Base-by-base conservation (phyloP, 2,113 vertebrate genomes). In the Thunnus thynnus region DNA sequence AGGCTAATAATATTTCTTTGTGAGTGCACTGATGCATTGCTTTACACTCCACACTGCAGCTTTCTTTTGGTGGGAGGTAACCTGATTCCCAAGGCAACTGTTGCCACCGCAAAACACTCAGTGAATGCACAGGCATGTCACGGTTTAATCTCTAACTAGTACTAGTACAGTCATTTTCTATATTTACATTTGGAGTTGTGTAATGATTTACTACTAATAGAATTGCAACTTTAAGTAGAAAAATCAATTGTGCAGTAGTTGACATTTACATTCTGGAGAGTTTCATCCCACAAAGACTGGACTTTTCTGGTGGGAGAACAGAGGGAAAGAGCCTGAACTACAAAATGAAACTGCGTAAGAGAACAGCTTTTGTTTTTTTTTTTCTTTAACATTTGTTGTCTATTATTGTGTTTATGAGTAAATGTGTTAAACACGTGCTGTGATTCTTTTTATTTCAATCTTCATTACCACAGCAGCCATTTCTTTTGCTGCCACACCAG, bases 291-390 rank as follows among this genome's bases (percentile, higher is more conserved):
- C 13, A 18, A 72, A 80, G 55, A 25, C 5, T 57, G 55, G 57
- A 87, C 20, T 70, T 32, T 0, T 75, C 22, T 47, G 48, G 55
- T 57, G 13, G 57, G 27, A 0, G 0, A 74, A 51, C 44, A 46
- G 17, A 80, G 74, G 54, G 69, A 9, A 67, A 65, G 50, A 22
- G 20, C 13, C 10, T 36, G 51, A 81, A 74, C 74, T 27, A 20
- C 71, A 90, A 63, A 69, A 94, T 94, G 91, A 93, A 51, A 93
- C 86, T 91, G 55, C 89, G 88, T 94, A 87, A 93, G 92, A 22
- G 64, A 76, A 83, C 5, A 17, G 2, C 6, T 50, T 56, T 50
- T 7, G 52, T 30, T 30, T 30, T 30, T 30, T 30, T 30, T 30
- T 30, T 30, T 30, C 4, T 30, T 30, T 30, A 30, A 11, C 7